phyloP scores from a whole-genome alignment of 2,113 vertebrate genomes.

The Eublepharis macularius region DNA sequence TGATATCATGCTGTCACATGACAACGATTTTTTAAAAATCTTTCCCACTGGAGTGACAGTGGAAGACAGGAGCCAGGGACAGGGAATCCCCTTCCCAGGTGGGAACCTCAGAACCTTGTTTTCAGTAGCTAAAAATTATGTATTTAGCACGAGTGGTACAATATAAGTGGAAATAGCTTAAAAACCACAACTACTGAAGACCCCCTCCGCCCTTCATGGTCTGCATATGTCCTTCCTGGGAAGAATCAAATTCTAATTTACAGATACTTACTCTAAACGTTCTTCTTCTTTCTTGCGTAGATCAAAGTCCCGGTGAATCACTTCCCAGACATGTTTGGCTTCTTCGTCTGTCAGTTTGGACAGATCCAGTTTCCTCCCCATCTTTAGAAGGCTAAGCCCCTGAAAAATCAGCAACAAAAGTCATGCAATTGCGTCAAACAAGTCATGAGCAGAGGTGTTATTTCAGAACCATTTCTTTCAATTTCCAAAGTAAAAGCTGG shows the following conservation, averaged over 20 bases:
- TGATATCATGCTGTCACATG: too few relatives aligned
- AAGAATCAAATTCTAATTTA: rapidly evolving
- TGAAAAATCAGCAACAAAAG: background rate
- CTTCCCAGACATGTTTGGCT: slow-evolving; percentile 91
- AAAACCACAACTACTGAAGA: background rate
- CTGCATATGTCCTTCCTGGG: rapidly evolving
- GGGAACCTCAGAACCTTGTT: too few relatives aligned
- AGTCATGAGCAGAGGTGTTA: background rate
- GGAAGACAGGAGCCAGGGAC: too few relatives aligned
- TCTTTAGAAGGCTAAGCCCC: slow-evolving; percentile 36
- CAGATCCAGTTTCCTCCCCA: slow-evolving; percentile 93
- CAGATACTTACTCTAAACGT: slow-evolving; percentile 82
- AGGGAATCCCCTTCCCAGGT: too few relatives aligned
- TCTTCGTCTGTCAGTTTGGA: slow-evolving; percentile 91
- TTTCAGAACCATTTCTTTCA: background rate
- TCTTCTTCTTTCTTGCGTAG: slow-evolving; percentile 90
- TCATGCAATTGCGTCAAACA: background rate
- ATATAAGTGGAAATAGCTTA: background rate
- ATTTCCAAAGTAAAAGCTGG: background rate
- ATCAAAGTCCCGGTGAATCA: slow-evolving; percentile 90
- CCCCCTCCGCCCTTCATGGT: background rate
- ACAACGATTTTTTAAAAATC: too few relatives aligned
- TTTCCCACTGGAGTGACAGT: too few relatives aligned
- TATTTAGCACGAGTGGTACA: background rate
- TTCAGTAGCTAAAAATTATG: background rate